Percentiles rank a stretch among this genome's conserved stretches.
phyloP scores from a whole-genome alignment of 2,888 invertebrate species.

The Cantharis flavilabris region DNA sequence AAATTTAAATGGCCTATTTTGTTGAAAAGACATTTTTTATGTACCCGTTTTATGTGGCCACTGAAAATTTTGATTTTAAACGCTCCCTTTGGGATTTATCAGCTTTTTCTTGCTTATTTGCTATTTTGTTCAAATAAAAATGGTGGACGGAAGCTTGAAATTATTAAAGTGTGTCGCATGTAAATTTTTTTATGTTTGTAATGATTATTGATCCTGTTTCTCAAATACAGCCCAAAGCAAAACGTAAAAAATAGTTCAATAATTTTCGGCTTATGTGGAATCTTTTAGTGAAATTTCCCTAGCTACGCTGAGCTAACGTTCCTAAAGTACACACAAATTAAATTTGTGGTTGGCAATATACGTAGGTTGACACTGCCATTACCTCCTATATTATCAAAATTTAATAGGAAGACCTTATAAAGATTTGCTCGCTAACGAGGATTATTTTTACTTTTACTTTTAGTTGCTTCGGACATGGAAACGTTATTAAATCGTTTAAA shows the following conservation, averaged over 20 bases:
- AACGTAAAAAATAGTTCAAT: neutral
- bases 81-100: neutral
- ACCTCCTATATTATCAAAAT: neutral
- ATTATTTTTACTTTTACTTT: neutral
- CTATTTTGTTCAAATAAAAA: neutral
- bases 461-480: neutral
- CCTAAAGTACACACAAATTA: neutral
- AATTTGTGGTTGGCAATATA: neutral
- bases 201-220: neutral
- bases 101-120: neutral
- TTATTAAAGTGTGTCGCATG: neutral
- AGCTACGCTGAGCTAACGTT: neutral
- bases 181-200: neutral
- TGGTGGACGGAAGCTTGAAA: neutral
- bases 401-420: neutral
- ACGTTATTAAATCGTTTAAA: neutral
- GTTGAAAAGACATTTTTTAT: neutral
- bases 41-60: neutral
- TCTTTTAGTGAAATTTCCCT: neutral
- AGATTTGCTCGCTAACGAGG: neutral
- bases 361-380: neutral
- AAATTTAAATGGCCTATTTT: neutral
- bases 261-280: neutral
- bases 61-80: neutral
- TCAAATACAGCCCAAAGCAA: neutral